Evolutionary conservation across 2,888 invertebrate species (phyloP).

Genomic region (Spisula subtruncata): DNA sequence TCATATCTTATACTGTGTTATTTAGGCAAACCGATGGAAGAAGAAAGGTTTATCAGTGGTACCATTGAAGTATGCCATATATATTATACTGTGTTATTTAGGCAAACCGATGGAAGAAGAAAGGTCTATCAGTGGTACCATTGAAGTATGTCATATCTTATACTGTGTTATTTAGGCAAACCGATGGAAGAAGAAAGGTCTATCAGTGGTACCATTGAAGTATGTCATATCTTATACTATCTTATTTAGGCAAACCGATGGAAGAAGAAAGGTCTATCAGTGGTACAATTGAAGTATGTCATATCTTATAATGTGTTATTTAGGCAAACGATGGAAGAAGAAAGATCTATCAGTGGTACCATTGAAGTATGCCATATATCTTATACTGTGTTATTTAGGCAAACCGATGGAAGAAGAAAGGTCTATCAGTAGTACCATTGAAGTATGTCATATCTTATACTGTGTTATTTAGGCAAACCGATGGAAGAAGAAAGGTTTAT

Average conservation of each 20-base stretch:
- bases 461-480: slow-evolving; percentile 90
- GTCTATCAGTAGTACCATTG: slow-evolving; percentile 90
- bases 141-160: slow-evolving; percentile 91
- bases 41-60: slow-evolving; percentile 91
- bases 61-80: slow-evolving; percentile 92
- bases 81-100: slow-evolving; percentile 74
- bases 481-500: slow-evolving; percentile 92
- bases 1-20: background rate
- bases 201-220: slow-evolving; percentile 91
- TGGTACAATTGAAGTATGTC: slow-evolving; percentile 92
- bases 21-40: slow-evolving; percentile 93
- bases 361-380: slow-evolving; percentile 91
- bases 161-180: slow-evolving; percentile 89
- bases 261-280: slow-evolving; percentile 91
- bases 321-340: slow-evolving; percentile 94
- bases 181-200: slow-evolving; percentile 93
- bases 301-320: slow-evolving; percentile 10
- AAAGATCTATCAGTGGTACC: slow-evolving; percentile 90
- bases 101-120: slow-evolving; percentile 94
- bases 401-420: slow-evolving; percentile 94
- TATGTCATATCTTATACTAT: slow-evolving; percentile 88
- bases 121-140: slow-evolving; percentile 90
- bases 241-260: slow-evolving; percentile 91
- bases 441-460: slow-evolving; percentile 89
- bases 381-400: slow-evolving; percentile 86